Evolutionary conservation across 1,140 invertebrate species (phyloP).

Genomic region (Homarus americanus): DNA sequence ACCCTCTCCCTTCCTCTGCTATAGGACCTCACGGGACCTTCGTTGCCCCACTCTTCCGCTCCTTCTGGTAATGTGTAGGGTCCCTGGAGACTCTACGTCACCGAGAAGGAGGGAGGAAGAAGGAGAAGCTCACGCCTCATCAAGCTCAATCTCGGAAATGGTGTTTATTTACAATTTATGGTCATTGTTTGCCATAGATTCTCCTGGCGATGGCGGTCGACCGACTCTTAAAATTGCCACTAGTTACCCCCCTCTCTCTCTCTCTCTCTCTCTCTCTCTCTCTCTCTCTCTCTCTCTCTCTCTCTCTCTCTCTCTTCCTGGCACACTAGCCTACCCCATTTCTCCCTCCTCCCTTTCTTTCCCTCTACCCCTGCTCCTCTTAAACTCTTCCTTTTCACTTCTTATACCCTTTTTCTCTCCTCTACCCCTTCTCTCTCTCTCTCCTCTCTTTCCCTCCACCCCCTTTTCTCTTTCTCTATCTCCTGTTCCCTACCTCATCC

Average conservation of each 20-base stretch:
- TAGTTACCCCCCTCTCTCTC: neutral
- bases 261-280: conserved; percentile 40
- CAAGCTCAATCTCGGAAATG: neutral
- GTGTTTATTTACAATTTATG: conserved; percentile 2
- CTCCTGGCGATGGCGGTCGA: neutral
- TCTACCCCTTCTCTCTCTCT: neutral
- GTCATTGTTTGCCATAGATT: conserved; percentile 3
- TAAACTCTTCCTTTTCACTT: neutral
- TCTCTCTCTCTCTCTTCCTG: conserved; percentile 29
- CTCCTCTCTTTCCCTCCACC: neutral
- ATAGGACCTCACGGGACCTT: too few relatives aligned
- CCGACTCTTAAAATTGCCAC: neutral
- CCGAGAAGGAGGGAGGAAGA: neutral
- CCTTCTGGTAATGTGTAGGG: too few relatives aligned
- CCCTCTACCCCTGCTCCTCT: neutral
- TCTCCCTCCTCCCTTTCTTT: neutral
- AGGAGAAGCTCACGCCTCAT: neutral
- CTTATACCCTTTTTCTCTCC: neutral
- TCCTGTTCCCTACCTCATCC: neutral
- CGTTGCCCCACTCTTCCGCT: too few relatives aligned
- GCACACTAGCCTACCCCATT: neutral
- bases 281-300: conserved; percentile 33
- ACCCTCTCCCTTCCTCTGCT: too few relatives aligned
- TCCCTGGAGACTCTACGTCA: too few relatives aligned
- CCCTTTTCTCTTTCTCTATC: neutral